Evolutionary conservation across 2,113 vertebrate genomes (phyloP).

Genomic region (Trogon melanurus): DNA sequence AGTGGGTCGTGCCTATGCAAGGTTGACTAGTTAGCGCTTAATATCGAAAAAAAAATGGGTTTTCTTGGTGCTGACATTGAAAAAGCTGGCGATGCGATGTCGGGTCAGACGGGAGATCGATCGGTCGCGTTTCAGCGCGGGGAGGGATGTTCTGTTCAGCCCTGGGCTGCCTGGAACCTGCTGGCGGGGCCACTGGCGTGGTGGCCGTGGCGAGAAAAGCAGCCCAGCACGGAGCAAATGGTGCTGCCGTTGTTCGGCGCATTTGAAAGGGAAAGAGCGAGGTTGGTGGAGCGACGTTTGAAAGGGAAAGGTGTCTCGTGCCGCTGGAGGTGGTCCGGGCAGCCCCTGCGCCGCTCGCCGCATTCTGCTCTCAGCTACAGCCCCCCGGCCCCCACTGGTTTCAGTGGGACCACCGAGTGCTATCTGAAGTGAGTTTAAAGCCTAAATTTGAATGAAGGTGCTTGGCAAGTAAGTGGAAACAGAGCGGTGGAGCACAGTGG

Average conservation of each 20-base stretch:
- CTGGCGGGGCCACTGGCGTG: conserved; percentile 7
- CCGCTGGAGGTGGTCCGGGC: neutral
- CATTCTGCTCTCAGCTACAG: conserved; percentile 55
- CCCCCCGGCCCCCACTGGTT: neutral
- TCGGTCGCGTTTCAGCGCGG: neutral
- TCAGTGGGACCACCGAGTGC: neutral
- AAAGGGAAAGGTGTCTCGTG: neutral
- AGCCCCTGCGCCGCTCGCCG: neutral
- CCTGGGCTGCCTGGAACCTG: neutral
- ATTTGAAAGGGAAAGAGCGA: neutral
- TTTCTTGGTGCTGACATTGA: conserved; percentile 23
- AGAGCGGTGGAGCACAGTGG: neutral
- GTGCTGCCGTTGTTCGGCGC: neutral
- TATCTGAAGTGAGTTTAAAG: neutral
- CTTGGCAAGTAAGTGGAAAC: neutral
- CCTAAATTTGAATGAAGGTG: neutral
- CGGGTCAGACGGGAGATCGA: neutral
- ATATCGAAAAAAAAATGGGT: neutral
- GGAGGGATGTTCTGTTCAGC: neutral
- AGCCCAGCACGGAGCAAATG: neutral
- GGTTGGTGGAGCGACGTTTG: neutral
- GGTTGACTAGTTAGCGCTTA: conserved; percentile 61
- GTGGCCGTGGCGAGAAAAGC: neutral
- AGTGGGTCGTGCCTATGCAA: conserved; percentile 65
- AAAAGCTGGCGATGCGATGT: neutral